Percentiles rank a stretch among this genome's conserved stretches.
Conservation (phyloP, 1,140 invertebrate species). For the Nilaparvata lugens region DNA sequence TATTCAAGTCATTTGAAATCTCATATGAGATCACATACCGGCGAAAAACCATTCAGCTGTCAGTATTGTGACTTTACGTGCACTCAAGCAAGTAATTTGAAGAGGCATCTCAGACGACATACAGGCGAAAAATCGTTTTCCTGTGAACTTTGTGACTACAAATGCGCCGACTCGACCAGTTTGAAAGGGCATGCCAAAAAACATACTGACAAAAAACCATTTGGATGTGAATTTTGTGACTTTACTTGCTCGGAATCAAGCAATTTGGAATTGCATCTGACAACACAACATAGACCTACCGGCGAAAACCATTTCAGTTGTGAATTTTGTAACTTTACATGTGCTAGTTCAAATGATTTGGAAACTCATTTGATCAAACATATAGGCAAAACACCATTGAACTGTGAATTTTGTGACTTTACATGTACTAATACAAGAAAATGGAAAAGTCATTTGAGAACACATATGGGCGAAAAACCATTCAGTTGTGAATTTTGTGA, state of each 20-base stretch:
- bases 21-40: conserved; percentile 10
- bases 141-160: conserved; percentile 53
- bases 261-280: conserved; percentile 4
- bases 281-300: conserved; percentile 8
- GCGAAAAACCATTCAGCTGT: conserved; percentile 16
- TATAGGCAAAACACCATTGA: no score
- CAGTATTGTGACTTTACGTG: conserved; percentile 11
- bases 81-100: conserved; percentile 10
- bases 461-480: no score
- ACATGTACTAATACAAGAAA: no score
- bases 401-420: no score
- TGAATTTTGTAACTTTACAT: conserved; percentile 13
- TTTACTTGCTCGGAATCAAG: conserved; percentile 37
- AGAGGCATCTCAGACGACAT: conserved; percentile 44
- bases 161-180: conserved; percentile 41
- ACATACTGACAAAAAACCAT: conserved; percentile 49
- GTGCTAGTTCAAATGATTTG: no score
- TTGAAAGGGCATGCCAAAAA: conserved; percentile 38
- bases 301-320: conserved; percentile 7
- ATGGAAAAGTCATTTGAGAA: no score
- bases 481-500: no score
- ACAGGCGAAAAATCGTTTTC: conserved; percentile 65
- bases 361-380: no score
- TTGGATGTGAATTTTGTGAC: conserved; percentile 53
- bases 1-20: background rate